Percentiles rank a stretch among this genome's conserved stretches.
phyloP scores from a whole-genome alignment of 2,797 vertebrate genomes.

The Delichon dasypus region DNA sequence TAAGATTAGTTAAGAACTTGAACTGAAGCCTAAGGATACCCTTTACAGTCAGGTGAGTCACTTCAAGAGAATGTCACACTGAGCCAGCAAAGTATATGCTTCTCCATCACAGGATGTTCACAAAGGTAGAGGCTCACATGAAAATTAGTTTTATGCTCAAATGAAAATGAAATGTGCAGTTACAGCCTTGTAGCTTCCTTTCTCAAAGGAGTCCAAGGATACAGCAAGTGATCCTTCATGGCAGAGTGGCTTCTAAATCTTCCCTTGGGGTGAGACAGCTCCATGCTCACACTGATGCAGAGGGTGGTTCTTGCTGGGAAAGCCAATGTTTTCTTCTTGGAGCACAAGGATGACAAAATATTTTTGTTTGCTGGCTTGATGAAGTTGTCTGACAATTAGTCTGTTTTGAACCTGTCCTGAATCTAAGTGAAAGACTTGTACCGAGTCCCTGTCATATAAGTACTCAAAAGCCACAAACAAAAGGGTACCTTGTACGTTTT shows the following conservation, averaged over 20 bases:
- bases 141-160: neutral
- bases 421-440: neutral
- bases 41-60: neutral
- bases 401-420: neutral
- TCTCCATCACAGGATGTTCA: neutral
- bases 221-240: neutral
- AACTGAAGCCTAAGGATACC: neutral
- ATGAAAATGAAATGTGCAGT: neutral
- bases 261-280: neutral
- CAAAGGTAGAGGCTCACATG: neutral
- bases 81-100: neutral
- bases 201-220: neutral
- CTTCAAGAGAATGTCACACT: neutral
- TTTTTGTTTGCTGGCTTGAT: rapidly evolving
- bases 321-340: neutral
- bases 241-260: neutral
- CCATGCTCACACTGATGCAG: rapidly evolving
- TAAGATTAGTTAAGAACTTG: neutral
- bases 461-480: neutral
- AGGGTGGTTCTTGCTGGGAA: neutral
- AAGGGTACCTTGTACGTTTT: neutral
- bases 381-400: neutral
- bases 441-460: neutral
- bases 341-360: neutral
- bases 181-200: neutral